Conservation (phyloP, 2,888 invertebrate genomes). For the Orchesella flavescens region DNA sequence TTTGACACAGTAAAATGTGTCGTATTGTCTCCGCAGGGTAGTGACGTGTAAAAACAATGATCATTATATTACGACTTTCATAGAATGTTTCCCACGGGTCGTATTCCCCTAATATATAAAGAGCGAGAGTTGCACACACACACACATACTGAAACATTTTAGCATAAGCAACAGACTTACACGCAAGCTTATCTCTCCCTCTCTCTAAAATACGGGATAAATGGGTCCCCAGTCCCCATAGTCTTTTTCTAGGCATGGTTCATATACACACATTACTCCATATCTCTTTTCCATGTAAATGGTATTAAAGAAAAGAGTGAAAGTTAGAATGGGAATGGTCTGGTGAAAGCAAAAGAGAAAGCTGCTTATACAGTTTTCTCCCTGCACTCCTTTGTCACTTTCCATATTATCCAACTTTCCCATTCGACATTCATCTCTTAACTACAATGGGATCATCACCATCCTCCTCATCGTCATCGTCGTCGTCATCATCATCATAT, state of each 20-base stretch:
- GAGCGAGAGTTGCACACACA: constrained; percentile 25
- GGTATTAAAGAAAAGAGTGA: too few species aligned
- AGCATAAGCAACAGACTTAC: neutral
- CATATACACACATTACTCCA: too few species aligned
- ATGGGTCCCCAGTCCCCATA: constrained; percentile 31
- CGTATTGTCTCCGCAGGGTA: constrained; percentile 50
- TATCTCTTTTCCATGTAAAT: too few species aligned
- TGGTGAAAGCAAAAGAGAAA: neutral
- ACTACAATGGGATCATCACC: constrained; percentile 9
- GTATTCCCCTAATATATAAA: constrained; percentile 19
- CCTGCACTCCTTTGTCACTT: neutral
- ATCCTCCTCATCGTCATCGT: neutral
- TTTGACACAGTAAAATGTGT: constrained; percentile 50
- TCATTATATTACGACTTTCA: constrained; percentile 45
- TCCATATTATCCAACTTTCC: neutral
- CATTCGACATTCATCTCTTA: neutral
- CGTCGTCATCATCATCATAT: neutral
- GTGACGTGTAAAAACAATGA: constrained; percentile 56
- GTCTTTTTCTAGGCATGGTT: neutral
- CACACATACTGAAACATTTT: neutral
- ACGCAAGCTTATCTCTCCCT: constrained; percentile 31
- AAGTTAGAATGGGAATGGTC: too few species aligned
- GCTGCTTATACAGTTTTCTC: neutral
- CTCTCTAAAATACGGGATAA: constrained; percentile 22
- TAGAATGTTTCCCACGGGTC: constrained; percentile 29